Conservation (phyloP, 2,797 vertebrate species). For the Notolabrus celidotus region DNA sequence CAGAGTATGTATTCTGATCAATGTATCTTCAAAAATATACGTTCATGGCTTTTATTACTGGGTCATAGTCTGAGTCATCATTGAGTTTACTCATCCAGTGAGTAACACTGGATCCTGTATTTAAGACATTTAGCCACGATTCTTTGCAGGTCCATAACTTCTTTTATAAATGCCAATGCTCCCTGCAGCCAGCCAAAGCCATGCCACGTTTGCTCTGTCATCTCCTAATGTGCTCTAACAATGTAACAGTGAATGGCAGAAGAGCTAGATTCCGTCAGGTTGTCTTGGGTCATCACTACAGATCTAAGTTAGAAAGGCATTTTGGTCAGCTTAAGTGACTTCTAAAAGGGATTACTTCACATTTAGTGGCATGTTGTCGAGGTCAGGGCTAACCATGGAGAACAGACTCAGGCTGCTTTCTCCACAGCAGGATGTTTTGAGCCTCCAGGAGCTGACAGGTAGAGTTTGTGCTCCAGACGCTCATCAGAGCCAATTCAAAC, state of each 20-base stretch:
- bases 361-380: constrained; percentile 20
- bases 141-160: constrained; percentile 45
- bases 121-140: no score
- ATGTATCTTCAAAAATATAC: no score
- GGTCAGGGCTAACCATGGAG: constrained; percentile 11
- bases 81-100: no score
- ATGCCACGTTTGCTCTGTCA: constrained; percentile 31
- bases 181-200: constrained; percentile 29
- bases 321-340: constrained; percentile 12
- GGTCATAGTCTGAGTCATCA: no score
- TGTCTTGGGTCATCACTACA: constrained; percentile 16
- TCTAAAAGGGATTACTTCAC: constrained; percentile 26
- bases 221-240: constrained; percentile 38
- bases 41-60: no score
- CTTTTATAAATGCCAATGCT: constrained; percentile 15
- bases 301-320: constrained; percentile 25
- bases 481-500: constrained; percentile 64
- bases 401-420: constrained; percentile 30
- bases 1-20: no score
- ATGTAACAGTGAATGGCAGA: no score
- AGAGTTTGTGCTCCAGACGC: constrained; percentile 65
- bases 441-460: constrained; percentile 71
- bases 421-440: constrained; percentile 42
- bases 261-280: constrained; percentile 1
- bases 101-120: no score